Evolutionary conservation across 2,113 vertebrate genomes (phyloP).

Genomic region (Cyprinodon variegatus): DNA sequence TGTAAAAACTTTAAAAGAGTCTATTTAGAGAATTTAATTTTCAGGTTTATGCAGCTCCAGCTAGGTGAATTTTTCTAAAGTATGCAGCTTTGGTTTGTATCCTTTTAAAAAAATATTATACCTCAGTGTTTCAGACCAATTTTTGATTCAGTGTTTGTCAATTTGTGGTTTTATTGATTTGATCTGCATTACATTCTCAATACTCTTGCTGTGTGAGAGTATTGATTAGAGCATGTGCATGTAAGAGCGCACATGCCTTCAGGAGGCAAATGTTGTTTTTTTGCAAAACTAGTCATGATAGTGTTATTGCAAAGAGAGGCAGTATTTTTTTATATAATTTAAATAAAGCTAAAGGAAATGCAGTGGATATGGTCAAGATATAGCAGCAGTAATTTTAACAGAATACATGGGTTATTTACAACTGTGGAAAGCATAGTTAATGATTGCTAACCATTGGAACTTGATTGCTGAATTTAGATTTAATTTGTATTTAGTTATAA

Average conservation of each 20-base stretch:
- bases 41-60: slow-evolving; percentile 15
- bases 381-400: not conserved
- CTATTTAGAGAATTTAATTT: slow-evolving; percentile 19
- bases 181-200: not conserved
- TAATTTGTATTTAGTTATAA: not conserved
- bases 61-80: slow-evolving; percentile 7
- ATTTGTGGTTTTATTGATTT: not conserved
- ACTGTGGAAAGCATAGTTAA: not conserved
- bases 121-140: not conserved
- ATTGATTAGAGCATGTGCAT: not conserved
- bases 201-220: not conserved
- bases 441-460: not conserved
- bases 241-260: not conserved
- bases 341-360: not conserved
- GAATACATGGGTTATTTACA: not conserved
- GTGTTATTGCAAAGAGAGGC: not conserved
- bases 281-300: not conserved
- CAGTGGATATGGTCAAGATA: not conserved
- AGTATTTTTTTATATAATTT: not conserved
- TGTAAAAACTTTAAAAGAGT: slow-evolving; percentile 35
- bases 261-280: not conserved
- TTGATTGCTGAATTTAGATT: not conserved
- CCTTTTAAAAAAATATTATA: not conserved
- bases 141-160: not conserved
- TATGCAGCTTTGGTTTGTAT: no score